These are phyloP conservation scores for Cloeon dipterum DNA, from an alignment of 2,888 invertebrate species.

Conservation along the genomic window DNA sequence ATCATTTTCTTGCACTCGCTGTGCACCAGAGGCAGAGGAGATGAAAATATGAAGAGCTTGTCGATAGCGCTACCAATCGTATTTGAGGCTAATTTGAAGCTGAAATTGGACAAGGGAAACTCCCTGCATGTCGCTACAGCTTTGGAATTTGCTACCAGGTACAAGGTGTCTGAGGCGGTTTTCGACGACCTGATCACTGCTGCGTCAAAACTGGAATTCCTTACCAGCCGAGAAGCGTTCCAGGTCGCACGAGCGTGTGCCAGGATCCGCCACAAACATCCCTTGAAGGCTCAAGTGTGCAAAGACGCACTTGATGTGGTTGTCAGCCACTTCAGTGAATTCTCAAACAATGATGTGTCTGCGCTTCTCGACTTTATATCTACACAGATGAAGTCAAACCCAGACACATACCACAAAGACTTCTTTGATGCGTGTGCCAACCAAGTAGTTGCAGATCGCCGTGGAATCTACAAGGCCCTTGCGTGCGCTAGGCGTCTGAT, in stretches of 20 bases:
- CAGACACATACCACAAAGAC: neutral
- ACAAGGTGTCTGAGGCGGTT: slow-evolving; percentile 24
- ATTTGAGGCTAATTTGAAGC: slow-evolving; percentile 34
- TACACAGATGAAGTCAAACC: neutral
- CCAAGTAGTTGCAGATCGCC: neutral
- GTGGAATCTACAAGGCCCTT: neutral
- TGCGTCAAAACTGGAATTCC: neutral
- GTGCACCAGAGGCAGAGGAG: slow-evolving; percentile 23
- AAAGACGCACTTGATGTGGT: slow-evolving; percentile 26
- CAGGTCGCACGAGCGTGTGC: neutral
- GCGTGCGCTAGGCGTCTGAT: neutral
- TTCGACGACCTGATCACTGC: slow-evolving; percentile 15
- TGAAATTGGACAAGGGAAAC: slow-evolving; percentile 31
- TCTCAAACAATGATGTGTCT: slow-evolving; percentile 23
- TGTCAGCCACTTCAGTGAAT: slow-evolving; percentile 19
- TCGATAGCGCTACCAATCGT: slow-evolving; percentile 38
- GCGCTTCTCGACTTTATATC: neutral
- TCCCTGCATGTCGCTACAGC: slow-evolving; percentile 25
- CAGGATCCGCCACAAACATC: slow-evolving; percentile 5
- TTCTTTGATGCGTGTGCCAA: neutral
- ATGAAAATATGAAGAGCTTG: slow-evolving; percentile 36
- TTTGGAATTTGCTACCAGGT: slow-evolving; percentile 26
- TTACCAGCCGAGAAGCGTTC: neutral
- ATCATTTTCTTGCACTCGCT: slow-evolving; percentile 37
- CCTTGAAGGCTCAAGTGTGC: slow-evolving; percentile 22